Evolutionary conservation across 2,797 vertebrate species (phyloP).

Genomic region (Pangasius larnaudii): DNA sequence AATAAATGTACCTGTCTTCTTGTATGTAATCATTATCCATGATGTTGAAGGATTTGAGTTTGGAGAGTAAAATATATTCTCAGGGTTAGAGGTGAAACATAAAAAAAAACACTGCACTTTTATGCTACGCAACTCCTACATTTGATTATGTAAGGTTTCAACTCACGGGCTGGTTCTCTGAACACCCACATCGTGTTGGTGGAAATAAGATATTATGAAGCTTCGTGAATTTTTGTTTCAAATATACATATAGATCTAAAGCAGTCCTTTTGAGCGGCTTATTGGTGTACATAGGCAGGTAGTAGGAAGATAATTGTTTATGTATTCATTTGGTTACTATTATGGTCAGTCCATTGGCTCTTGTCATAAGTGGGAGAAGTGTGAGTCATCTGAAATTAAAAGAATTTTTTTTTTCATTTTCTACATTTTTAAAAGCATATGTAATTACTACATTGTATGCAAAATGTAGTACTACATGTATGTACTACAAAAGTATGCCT

Average conservation of each 20-base stretch:
- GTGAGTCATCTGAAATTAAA: neutral
- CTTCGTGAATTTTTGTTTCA: neutral
- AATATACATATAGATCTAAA: constrained; percentile 45
- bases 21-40: neutral
- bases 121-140: neutral
- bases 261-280: constrained; percentile 61
- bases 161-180: neutral
- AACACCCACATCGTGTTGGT: constrained; percentile 1
- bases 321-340: constrained; percentile 7
- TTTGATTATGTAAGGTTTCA: constrained; percentile 5
- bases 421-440: neutral
- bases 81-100: neutral
- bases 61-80: neutral
- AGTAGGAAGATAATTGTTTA: constrained; percentile 12
- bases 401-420: neutral
- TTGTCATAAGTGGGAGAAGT: neutral
- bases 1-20: neutral
- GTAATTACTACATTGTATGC: no score
- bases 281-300: constrained; percentile 36
- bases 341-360: neutral
- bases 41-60: neutral
- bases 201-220: neutral
- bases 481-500: no score
- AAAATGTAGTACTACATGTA: no score
- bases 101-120: neutral